Evolutionary conservation across 2,113 vertebrate genomes (phyloP).

Genomic region (Pipra filicauda): DNA sequence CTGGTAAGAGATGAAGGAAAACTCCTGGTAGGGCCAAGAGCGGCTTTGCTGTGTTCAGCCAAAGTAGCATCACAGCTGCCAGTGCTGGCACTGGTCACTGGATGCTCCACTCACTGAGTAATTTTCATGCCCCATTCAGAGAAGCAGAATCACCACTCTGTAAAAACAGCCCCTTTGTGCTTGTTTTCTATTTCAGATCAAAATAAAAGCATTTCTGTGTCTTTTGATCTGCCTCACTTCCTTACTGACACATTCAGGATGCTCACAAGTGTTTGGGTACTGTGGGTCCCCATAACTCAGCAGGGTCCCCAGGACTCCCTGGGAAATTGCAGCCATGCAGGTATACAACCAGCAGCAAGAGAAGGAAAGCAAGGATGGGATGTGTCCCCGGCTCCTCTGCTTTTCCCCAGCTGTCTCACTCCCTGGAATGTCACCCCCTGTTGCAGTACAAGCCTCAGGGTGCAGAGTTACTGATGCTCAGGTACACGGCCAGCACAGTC

Average conservation of each 20-base stretch:
- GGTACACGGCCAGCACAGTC: background rate
- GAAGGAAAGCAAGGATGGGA: background rate
- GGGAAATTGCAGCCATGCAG: background rate
- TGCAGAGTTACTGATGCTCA: background rate
- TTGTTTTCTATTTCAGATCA: background rate
- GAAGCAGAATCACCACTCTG: background rate
- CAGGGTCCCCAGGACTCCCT: background rate
- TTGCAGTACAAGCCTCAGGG: background rate
- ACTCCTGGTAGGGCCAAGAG: background rate
- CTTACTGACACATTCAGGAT: background rate
- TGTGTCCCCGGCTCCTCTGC: background rate
- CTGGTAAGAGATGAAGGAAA: background rate
- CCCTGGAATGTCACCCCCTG: background rate
- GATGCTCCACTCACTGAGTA: background rate
- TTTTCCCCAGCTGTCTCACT: background rate
- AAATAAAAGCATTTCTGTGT: conserved; percentile 26
- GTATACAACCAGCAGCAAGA: background rate
- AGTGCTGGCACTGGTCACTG: background rate
- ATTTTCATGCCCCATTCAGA: background rate
- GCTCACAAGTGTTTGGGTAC: background rate
- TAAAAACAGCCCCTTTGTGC: background rate
- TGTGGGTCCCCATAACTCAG: background rate
- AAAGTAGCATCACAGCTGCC: background rate
- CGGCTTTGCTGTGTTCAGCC: background rate
- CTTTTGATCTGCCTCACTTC: background rate